phyloP scores from a whole-genome alignment of 35 echinoderm and acorn worm genomes.

The Apostichopus parvimensis region DNA sequence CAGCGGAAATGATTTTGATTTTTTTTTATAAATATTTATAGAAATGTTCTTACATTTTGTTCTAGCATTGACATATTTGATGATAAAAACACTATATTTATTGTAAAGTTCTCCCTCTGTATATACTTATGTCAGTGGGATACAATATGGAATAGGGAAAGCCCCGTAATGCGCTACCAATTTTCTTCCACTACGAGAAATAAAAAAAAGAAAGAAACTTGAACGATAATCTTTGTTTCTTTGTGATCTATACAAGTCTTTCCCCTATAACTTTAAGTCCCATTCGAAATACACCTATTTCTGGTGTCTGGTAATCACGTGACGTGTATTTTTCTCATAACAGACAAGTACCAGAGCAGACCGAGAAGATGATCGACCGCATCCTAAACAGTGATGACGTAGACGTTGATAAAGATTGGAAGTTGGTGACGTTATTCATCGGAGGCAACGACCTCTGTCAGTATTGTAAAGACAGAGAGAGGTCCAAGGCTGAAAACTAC shows the following conservation, averaged over 20 bases:
- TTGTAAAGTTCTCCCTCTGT: too few species aligned
- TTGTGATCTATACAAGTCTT: neutral
- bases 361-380: conserved; percentile 58
- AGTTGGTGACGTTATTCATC: conserved; percentile 75
- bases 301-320: neutral
- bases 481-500: conserved; percentile 54
- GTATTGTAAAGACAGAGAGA: conserved; percentile 60
- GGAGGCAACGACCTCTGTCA: conserved; percentile 79
- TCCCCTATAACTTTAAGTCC: neutral
- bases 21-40: too few species aligned
- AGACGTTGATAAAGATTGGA: conserved; percentile 68
- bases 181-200: too few species aligned
- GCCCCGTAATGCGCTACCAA: too few species aligned
- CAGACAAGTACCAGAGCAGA: conserved; percentile 68
- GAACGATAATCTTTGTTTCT: too few species aligned
- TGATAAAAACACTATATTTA: too few species aligned
- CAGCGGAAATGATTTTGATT: too few species aligned
- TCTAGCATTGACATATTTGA: too few species aligned
- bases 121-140: too few species aligned
- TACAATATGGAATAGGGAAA: too few species aligned
- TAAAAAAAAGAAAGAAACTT: too few species aligned
- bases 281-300: neutral
- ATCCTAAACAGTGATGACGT: conserved; percentile 32
- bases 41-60: too few species aligned
- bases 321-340: neutral